Conservation (phyloP, 2,888 invertebrate genomes). For the Thecophora atra region DNA sequence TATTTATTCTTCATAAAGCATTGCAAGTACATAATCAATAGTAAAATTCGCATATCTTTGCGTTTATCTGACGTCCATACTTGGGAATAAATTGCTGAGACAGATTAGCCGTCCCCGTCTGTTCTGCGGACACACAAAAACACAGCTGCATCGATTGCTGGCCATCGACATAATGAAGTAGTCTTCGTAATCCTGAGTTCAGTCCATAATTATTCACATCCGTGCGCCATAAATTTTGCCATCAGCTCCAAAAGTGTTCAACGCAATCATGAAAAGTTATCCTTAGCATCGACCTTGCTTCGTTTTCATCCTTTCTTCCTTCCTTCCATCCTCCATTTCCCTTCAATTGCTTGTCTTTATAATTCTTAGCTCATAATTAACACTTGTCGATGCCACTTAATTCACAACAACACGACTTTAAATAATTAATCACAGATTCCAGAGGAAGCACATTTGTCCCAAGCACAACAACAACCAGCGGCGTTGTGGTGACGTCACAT, state of each 20-base stretch:
- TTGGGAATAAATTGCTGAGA: no score
- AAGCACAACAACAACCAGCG: constrained; percentile 37
- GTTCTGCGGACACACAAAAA: no score
- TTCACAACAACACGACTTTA: constrained; percentile 2
- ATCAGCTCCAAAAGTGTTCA: neutral
- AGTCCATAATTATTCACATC: constrained; percentile 47
- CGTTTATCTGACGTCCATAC: no score
- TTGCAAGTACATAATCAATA: no score
- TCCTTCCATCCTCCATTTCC: neutral
- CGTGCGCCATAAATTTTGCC: constrained; percentile 46
- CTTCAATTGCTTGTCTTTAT: neutral
- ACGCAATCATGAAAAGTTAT: neutral
- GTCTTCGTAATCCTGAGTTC: neutral
- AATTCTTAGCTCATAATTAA: constrained; percentile 43
- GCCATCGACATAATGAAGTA: neutral
- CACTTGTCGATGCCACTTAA: constrained; percentile 41
- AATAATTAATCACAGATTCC: constrained; percentile 34
- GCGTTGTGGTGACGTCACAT: constrained; percentile 26
- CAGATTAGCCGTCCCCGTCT: no score
- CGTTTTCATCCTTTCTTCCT: neutral
- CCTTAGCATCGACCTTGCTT: neutral
- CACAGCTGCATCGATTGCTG: no score
- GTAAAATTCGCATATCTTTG: no score
- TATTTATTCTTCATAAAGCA: no score
- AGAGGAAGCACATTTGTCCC: constrained; percentile 22